Evolutionary conservation across 2,888 invertebrate species (phyloP).

Genomic region (Conops quadrifasciatus): DNA sequence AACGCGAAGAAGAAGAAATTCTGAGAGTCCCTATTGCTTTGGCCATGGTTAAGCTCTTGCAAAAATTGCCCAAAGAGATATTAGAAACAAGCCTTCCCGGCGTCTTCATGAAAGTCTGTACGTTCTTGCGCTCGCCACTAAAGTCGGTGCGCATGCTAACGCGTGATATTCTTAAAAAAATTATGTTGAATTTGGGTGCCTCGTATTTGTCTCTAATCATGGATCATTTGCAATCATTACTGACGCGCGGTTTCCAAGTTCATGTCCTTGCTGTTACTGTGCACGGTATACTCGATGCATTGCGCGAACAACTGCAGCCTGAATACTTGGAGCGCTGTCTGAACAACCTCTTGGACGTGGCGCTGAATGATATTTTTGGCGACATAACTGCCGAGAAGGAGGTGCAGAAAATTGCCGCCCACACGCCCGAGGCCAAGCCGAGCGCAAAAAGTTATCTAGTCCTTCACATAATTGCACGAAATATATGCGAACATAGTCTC

Average conservation of each 20-base stretch:
- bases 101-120: conserved; percentile 87
- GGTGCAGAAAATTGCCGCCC: conserved; percentile 81
- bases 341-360: conserved; percentile 81
- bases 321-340: conserved; percentile 84
- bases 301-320: conserved; percentile 76
- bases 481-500: conserved; percentile 79
- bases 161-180: conserved; percentile 90
- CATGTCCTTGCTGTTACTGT: conserved; percentile 92
- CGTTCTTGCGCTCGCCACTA: conserved; percentile 87
- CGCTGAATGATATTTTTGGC: conserved; percentile 89
- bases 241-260: conserved; percentile 91
- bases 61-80: conserved; percentile 81
- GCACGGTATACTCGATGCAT: conserved; percentile 79
- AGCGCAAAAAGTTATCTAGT: conserved; percentile 88
- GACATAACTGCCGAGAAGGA: conserved; percentile 90
- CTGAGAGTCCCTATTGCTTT: conserved; percentile 90
- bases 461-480: conserved; percentile 81
- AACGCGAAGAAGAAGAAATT: conserved; percentile 90
- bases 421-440: conserved; percentile 83
- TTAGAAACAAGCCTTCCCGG: conserved; percentile 82
- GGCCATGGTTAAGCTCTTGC: conserved; percentile 90
- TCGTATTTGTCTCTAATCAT: conserved; percentile 80
- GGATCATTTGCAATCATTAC: conserved; percentile 79
- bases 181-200: conserved; percentile 86
- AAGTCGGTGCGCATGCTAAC: conserved; percentile 86